A percentile compares a stretch with the other conserved stretches of the same genome.
These are phyloP conservation scores for Carpatolechia fugitivella DNA, from an alignment of 2,888 invertebrate genomes.

Conservation along the genomic window DNA sequence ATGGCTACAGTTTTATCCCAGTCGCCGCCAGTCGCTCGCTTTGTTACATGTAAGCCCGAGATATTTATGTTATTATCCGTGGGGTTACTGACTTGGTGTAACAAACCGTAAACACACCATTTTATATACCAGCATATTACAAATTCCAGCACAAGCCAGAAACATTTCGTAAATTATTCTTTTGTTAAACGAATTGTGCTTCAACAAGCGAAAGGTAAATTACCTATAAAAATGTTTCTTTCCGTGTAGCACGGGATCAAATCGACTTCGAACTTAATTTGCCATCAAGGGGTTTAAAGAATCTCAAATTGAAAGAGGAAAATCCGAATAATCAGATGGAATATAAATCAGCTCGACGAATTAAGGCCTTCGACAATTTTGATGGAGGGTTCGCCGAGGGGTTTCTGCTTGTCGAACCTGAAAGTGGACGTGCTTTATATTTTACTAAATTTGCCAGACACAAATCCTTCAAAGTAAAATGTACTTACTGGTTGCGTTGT, in stretches of 20 bases:
- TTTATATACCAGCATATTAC: conserved; percentile 5
- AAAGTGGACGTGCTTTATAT: conserved; percentile 4
- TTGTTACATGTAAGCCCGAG: neutral
- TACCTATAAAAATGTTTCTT: conserved; percentile 10
- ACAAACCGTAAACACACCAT: conserved; percentile 3
- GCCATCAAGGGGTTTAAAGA: conserved; percentile 39
- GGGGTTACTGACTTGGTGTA: conserved; percentile 7
- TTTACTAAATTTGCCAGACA: conserved; percentile 5
- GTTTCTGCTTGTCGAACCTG: neutral
- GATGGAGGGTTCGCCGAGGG: conserved; percentile 5
- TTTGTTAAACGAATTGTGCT: conserved; percentile 2
- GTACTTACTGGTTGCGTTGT: neutral
- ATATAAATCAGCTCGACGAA: conserved; percentile 52
- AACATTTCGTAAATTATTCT: conserved; percentile 1
- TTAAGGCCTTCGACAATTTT: conserved; percentile 35
- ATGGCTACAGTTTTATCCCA: neutral
- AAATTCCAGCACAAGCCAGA: neutral
- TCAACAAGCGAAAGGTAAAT: conserved; percentile 6
- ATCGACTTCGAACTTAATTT: conserved; percentile 39
- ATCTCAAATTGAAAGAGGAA: conserved; percentile 52
- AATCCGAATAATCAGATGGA: conserved; percentile 52
- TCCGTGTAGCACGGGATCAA: conserved; percentile 4
- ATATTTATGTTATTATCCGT: conserved; percentile 4
- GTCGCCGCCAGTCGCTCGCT: neutral
- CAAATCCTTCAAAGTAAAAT: conserved; percentile 8